These are phyloP conservation scores for Drosophila recens DNA, from an alignment of 2,888 invertebrate species.

Conservation along the genomic window DNA sequence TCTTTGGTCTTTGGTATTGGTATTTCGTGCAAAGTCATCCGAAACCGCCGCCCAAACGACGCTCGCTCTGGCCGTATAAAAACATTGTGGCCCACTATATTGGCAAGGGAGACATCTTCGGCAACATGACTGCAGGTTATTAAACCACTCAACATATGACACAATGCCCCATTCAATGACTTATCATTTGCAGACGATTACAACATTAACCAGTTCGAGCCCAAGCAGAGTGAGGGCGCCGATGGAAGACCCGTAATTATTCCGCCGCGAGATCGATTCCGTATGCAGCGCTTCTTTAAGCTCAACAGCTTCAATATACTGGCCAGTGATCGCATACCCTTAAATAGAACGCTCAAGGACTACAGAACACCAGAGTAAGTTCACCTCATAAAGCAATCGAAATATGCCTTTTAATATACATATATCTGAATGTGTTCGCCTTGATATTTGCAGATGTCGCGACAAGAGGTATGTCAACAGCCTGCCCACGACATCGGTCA, in stretches of 20 bases:
- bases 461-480: conserved; percentile 86
- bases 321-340: conserved; percentile 94
- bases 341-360: conserved; percentile 94
- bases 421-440: not conserved
- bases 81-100: conserved; percentile 94
- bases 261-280: conserved; percentile 90
- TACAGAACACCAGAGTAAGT: conserved; percentile 91
- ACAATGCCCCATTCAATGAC: conserved; percentile 56
- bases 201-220: conserved; percentile 92
- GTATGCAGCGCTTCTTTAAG: conserved; percentile 92
- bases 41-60: conserved; percentile 81
- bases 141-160: conserved; percentile 52
- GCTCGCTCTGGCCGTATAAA: conserved; percentile 80
- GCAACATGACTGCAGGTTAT: conserved; percentile 91
- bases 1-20: conserved; percentile 16
- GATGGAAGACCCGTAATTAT: conserved; percentile 93
- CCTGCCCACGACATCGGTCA: conserved; percentile 94
- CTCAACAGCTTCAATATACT: conserved; percentile 95
- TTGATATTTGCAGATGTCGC: conserved; percentile 87
- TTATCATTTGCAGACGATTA: conserved; percentile 82
- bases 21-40: conserved; percentile 77
- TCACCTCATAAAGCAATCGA: not conserved
- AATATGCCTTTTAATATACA: not conserved
- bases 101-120: conserved; percentile 92
- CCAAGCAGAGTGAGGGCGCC: conserved; percentile 90